These are phyloP conservation scores for Nycteola revayana DNA, from an alignment of 2,888 invertebrate species.

Conservation along the genomic window DNA sequence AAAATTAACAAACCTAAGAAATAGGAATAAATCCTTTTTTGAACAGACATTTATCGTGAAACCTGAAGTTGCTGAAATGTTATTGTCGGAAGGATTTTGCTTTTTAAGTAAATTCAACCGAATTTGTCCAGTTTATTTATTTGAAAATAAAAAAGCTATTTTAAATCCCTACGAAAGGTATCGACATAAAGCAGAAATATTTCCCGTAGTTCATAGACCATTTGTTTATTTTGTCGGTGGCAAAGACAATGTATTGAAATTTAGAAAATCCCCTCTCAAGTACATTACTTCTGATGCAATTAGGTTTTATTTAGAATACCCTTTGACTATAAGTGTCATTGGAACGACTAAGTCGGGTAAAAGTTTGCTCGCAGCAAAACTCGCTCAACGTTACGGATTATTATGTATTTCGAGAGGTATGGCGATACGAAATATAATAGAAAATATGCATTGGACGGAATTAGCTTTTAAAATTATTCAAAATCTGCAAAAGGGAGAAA, in stretches of 20 bases:
- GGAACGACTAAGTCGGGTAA: conserved; percentile 85
- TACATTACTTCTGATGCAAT: conserved; percentile 70
- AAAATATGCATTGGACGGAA: conserved; percentile 75
- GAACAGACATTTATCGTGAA: conserved; percentile 81
- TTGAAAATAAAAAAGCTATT: conserved; percentile 68
- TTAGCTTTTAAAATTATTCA: conserved; percentile 64
- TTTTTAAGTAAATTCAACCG: conserved; percentile 84
- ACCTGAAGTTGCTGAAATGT: conserved; percentile 77
- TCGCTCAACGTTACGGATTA: conserved; percentile 77
- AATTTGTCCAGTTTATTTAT: conserved; percentile 84
- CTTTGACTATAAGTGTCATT: conserved; percentile 78
- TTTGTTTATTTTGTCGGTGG: conserved; percentile 83
- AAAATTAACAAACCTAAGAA: conserved; percentile 53
- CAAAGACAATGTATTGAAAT: conserved; percentile 66
- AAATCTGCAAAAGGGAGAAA: conserved; percentile 62
- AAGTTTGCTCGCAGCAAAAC: conserved; percentile 78
- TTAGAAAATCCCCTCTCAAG: conserved; percentile 80
- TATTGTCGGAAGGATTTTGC: conserved; percentile 82
- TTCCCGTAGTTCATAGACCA: conserved; percentile 80
- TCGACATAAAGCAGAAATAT: conserved; percentile 63
- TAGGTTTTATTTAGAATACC: conserved; percentile 66
- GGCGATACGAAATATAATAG: conserved; percentile 73
- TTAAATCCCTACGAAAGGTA: conserved; percentile 71
- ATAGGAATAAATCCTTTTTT: conserved; percentile 74
- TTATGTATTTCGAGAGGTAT: conserved; percentile 78